Conservation (phyloP, 2,888 invertebrate genomes). For the Cantharis flavilabris region DNA sequence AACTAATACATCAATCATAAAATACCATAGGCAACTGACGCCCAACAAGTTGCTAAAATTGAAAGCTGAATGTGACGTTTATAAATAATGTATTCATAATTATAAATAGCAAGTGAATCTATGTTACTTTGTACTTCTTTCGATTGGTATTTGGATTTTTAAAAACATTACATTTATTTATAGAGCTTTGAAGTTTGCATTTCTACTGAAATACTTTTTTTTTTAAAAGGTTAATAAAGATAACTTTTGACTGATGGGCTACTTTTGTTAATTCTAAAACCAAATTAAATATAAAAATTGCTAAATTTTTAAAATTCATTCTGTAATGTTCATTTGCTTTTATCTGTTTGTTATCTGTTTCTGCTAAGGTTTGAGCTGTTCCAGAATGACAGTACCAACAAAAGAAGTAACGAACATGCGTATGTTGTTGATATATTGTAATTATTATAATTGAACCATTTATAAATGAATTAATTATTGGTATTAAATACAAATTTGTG, state of each 20-base stretch:
- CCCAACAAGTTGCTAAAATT: constrained; percentile 33
- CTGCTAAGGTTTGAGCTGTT: not conserved
- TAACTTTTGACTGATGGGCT: not conserved
- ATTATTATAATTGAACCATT: not conserved
- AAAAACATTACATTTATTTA: not conserved
- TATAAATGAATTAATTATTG: not conserved
- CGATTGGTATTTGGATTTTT: not conserved
- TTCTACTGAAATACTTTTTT: not conserved
- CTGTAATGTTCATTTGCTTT: too few species aligned
- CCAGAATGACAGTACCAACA: not conserved
- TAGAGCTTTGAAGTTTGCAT: not conserved
- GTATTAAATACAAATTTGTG: not conserved
- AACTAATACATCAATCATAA: constrained; percentile 36
- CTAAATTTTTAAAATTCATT: too few species aligned
- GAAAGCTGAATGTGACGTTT: constrained; percentile 34
- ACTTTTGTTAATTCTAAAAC: not conserved
- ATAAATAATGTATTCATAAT: constrained; percentile 31
- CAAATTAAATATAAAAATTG: not conserved
- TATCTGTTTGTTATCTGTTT: not conserved
- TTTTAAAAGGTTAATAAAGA: not conserved
- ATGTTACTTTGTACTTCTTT: not conserved
- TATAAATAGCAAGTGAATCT: constrained; percentile 24
- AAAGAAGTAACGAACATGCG: not conserved
- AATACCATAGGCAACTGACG: constrained; percentile 29
- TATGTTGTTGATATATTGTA: not conserved